These are phyloP conservation scores for Sciaenops ocellatus DNA, from an alignment of 2,797 vertebrate genomes.

Conservation along the genomic window DNA sequence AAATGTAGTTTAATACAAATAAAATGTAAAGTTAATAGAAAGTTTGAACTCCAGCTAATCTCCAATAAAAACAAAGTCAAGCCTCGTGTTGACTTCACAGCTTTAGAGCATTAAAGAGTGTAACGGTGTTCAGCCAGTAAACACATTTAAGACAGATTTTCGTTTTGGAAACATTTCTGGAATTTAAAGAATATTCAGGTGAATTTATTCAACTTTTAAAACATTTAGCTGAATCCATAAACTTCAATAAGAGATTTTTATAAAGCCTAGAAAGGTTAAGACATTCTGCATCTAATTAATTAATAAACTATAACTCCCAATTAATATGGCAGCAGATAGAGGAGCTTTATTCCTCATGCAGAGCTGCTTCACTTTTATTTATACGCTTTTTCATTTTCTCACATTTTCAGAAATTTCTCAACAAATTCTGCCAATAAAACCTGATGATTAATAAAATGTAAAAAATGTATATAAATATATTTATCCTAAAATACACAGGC, in stretches of 20 bases:
- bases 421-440: not conserved
- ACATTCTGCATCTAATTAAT: not conserved
- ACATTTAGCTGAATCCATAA: not conserved
- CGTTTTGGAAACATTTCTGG: constrained; percentile 2
- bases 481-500: not conserved
- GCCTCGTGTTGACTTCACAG: not conserved
- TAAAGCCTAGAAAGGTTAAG: not conserved
- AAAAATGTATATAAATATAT: not conserved
- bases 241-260: not conserved
- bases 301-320: not conserved
- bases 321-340: not conserved
- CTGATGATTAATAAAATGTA: not conserved
- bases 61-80: not conserved
- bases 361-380: not conserved
- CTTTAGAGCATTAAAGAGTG: not conserved
- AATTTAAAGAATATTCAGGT: not conserved
- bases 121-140: no score
- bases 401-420: no score
- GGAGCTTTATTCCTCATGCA: no score
- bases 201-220: not conserved
- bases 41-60: not conserved
- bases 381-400: no score
- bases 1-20: not conserved
- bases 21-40: not conserved
- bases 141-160: not conserved